Percentiles rank a stretch among this genome's conserved stretches.
Evolutionary conservation across 2,113 vertebrate genomes (phyloP).

Genomic region (Notothenia coriiceps): DNA sequence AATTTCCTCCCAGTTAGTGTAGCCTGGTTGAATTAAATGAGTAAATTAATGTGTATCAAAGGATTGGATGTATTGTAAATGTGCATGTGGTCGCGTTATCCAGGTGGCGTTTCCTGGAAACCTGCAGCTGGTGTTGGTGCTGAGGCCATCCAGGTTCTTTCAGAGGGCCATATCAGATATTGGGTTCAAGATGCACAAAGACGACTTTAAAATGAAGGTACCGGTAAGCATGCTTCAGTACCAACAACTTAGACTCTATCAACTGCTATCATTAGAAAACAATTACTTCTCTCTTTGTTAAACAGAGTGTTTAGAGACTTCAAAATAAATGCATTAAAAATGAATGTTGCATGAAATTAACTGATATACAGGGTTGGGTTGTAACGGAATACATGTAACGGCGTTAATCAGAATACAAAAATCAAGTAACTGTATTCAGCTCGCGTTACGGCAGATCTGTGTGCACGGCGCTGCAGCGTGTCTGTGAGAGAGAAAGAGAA

Average conservation of each 20-base stretch:
- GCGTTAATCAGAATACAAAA: too few relatives aligned
- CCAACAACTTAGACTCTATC: background rate
- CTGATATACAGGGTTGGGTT: too few relatives aligned
- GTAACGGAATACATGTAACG: too few relatives aligned
- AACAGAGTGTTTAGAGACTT: background rate
- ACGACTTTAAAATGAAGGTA: slow-evolving; percentile 99
- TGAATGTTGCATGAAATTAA: background rate
- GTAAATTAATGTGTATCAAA: background rate
- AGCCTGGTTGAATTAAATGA: background rate
- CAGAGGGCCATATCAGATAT: slow-evolving; percentile 94
- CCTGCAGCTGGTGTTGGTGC: slow-evolving; percentile 92
- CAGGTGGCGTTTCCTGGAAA: slow-evolving; percentile 96
- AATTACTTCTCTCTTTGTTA: background rate
- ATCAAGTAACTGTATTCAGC: too few relatives aligned
- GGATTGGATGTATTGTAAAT: background rate
- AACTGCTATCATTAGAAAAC: background rate
- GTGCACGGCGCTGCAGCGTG: too few relatives aligned
- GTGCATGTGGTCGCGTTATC: slow-evolving; percentile 42
- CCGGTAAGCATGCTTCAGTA: slow-evolving; percentile 86
- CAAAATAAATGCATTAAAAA: background rate
- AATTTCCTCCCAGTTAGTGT: too few relatives aligned
- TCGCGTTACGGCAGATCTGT: too few relatives aligned
- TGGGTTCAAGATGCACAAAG: slow-evolving; percentile 92
- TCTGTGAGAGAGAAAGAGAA: too few relatives aligned
- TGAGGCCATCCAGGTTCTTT: slow-evolving; percentile 91